Conservation (phyloP, 2,113 vertebrate species). For the Neotragus pygmaeus region DNA sequence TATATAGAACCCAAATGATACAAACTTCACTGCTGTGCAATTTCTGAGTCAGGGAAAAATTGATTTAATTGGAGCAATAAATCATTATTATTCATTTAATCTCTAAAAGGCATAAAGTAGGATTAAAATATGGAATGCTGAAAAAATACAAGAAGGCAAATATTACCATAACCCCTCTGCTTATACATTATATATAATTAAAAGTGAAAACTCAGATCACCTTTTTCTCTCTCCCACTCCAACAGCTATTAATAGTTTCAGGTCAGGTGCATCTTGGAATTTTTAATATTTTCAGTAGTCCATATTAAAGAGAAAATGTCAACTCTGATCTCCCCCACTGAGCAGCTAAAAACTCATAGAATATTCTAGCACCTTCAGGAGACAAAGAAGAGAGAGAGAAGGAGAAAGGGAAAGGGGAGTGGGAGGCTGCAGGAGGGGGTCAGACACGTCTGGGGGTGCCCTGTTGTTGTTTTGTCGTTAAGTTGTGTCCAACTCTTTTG, state of each 20-base stretch:
- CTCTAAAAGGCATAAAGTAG: not conserved
- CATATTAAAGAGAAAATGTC: not conserved
- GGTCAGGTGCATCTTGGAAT: not conserved
- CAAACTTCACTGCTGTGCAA: not conserved
- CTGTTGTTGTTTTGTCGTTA: fast-evolving
- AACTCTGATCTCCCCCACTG: not conserved
- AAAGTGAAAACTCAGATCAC: not conserved
- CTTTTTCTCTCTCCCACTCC: too few relatives aligned
- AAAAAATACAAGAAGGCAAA: not conserved
- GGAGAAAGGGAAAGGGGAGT: not conserved
- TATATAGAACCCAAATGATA: not conserved
- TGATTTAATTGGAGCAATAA: not conserved
- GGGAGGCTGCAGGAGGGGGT: too few relatives aligned
- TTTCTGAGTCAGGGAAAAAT: not conserved
- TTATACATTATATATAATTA: not conserved
- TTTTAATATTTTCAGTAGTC: not conserved
- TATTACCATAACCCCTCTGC: not conserved
- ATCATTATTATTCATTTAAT: slow-evolving; percentile 35
- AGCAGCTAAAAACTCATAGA: not conserved
- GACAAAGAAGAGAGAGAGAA: not conserved
- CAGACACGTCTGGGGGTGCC: not conserved
- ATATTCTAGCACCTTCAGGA: not conserved
- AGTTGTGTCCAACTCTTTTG: not conserved
- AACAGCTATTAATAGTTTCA: not conserved
- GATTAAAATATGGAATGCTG: not conserved